phyloP scores from a whole-genome alignment of 2,888 invertebrate genomes.

The Cheilosia vulpina region DNA sequence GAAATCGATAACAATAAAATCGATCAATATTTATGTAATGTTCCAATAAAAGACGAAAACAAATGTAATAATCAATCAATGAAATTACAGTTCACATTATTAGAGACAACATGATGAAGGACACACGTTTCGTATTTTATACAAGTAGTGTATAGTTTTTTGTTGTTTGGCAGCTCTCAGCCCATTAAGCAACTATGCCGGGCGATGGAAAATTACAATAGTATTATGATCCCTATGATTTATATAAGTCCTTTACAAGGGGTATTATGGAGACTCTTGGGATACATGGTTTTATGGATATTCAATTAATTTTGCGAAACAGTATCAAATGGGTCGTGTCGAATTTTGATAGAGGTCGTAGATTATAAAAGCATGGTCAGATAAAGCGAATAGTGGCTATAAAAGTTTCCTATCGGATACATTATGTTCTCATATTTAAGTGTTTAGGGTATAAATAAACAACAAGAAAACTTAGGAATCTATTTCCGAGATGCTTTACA shows the following conservation, averaged over 20 bases:
- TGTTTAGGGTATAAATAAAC: too few species aligned
- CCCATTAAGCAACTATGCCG: conserved; percentile 16
- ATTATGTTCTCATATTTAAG: too few species aligned
- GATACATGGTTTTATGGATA: conserved; percentile 6
- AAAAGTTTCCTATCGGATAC: too few species aligned
- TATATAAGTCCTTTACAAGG: neutral
- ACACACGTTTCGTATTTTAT: conserved; percentile 4
- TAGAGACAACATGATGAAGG: neutral
- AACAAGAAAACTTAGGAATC: too few species aligned
- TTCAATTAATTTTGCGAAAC: conserved; percentile 26
- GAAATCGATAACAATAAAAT: conserved; percentile 34
- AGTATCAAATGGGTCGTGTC: conserved; percentile 14
- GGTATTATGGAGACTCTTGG: neutral
- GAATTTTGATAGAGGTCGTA: neutral
- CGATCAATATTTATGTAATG: conserved; percentile 2
- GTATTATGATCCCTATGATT: conserved; percentile 25
- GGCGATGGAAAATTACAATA: neutral
- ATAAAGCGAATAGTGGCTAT: too few species aligned
- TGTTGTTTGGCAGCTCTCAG: neutral
- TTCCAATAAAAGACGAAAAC: conserved; percentile 26
- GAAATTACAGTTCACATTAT: conserved; percentile 21
- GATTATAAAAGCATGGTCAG: neutral
- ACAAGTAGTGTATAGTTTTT: neutral
- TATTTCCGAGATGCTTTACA: too few species aligned
- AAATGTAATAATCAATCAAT: conserved; percentile 49